Conservation (phyloP, 2,888 invertebrate genomes). For the Erebia epiphron region DNA sequence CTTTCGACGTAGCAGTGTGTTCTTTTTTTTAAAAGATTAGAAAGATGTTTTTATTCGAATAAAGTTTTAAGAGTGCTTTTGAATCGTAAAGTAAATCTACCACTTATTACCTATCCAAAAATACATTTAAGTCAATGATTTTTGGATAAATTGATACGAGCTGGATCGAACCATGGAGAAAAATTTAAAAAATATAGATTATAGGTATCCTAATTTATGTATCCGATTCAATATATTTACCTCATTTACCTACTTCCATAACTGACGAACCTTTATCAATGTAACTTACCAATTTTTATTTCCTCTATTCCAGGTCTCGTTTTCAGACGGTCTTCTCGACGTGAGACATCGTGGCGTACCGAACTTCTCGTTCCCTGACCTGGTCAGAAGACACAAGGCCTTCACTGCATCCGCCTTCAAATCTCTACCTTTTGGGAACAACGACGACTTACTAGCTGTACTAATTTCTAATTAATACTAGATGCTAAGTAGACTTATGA, state of each 20-base stretch:
- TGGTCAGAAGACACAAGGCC: constrained; percentile 60
- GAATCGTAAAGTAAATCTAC: too few relatives aligned
- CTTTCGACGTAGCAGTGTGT: too few relatives aligned
- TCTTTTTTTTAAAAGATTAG: too few relatives aligned
- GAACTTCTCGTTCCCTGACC: constrained; percentile 65
- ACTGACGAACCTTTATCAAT: background rate
- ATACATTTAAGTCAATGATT: too few relatives aligned
- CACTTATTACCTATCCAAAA: too few relatives aligned
- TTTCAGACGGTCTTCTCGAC: constrained; percentile 67
- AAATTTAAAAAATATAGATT: too few relatives aligned
- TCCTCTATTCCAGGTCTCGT: constrained; percentile 57
- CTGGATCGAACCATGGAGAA: too few relatives aligned
- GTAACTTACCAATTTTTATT: background rate
- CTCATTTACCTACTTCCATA: background rate
- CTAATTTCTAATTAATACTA: constrained; percentile 60
- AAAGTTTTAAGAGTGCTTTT: too few relatives aligned
- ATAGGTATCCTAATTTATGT: too few relatives aligned
- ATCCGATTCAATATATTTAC: too few relatives aligned
- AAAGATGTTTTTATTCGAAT: too few relatives aligned
- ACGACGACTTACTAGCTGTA: constrained; percentile 65
- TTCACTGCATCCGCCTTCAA: constrained; percentile 64
- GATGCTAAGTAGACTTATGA: background rate
- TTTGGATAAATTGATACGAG: too few relatives aligned
- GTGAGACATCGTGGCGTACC: constrained; percentile 68
- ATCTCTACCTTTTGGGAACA: constrained; percentile 50